Evolutionary conservation across 2,797 vertebrate species (phyloP).

Genomic region (Leuciscus waleckii): DNA sequence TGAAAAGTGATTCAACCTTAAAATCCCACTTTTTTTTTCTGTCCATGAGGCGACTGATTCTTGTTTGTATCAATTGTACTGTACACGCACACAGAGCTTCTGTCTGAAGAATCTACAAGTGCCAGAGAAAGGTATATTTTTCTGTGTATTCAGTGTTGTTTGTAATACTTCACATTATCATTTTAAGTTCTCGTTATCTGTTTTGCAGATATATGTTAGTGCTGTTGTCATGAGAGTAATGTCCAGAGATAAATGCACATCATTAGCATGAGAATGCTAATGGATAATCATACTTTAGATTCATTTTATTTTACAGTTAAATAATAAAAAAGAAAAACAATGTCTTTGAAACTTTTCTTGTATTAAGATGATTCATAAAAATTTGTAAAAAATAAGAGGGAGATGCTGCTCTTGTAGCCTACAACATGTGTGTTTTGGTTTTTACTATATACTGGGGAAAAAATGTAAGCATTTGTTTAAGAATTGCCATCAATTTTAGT

Average conservation of each 20-base stretch:
- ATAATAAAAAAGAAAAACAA: conserved; percentile 77
- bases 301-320: conserved; percentile 68
- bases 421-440: not conserved
- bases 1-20: conserved; percentile 58
- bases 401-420: not conserved
- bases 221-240: conserved; percentile 59
- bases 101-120: conserved; percentile 62
- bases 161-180: conserved; percentile 61
- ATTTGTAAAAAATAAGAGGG: not conserved
- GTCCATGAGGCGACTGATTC: conserved; percentile 56
- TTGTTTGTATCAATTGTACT: conserved; percentile 64
- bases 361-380: not conserved
- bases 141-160: conserved; percentile 72
- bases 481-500: not conserved
- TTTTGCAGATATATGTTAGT: conserved; percentile 66
- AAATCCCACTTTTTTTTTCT: conserved; percentile 55
- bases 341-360: conserved; percentile 67
- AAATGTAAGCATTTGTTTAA: not conserved
- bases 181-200: conserved; percentile 60
- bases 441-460: not conserved
- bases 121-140: conserved; percentile 72
- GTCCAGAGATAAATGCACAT: conserved; percentile 71
- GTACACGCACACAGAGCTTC: conserved; percentile 59
- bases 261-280: conserved; percentile 69
- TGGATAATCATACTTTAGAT: conserved; percentile 53